phyloP scores from a whole-genome alignment of 2,113 vertebrate species.

The Sterrhoptilus dennistouni region DNA sequence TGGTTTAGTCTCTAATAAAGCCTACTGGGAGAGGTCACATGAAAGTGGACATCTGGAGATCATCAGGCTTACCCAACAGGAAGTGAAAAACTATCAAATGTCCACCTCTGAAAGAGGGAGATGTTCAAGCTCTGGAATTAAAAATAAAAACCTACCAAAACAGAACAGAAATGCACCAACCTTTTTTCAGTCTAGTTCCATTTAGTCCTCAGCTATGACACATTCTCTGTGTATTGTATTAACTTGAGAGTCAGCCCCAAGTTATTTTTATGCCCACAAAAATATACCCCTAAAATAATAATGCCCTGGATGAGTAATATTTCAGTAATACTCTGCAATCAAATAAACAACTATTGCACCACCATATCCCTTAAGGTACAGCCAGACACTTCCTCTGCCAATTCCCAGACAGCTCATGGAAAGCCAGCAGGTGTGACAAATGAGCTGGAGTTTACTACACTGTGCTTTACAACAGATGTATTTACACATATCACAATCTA shows the following conservation, averaged over 20 bases:
- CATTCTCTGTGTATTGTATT: background rate
- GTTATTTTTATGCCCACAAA: slow-evolving; percentile 7
- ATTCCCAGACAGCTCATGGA: slow-evolving; percentile 12
- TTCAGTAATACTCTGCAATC: slow-evolving; percentile 26
- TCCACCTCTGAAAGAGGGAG: background rate
- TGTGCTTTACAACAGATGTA: slow-evolving; percentile 65
- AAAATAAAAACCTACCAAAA: background rate
- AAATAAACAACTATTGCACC: background rate
- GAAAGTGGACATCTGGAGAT: background rate
- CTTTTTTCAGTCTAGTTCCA: background rate
- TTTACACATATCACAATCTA: slow-evolving; percentile 62
- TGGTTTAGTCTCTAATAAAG: background rate
- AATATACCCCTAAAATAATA: background rate
- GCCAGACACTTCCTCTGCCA: slow-evolving; percentile 8
- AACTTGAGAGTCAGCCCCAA: background rate
- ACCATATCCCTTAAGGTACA: background rate
- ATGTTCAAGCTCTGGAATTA: background rate
- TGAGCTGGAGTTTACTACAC: slow-evolving; percentile 24
- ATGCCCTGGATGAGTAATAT: background rate
- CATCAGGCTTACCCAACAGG: background rate
- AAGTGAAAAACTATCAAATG: background rate
- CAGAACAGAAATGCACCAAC: background rate
- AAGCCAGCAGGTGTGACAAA: slow-evolving; percentile 60
- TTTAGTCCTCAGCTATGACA: background rate
- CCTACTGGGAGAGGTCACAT: background rate